Base-by-base conservation (phyloP, 2,888 invertebrate genomes). In the Phorcus lineatus region DNA sequence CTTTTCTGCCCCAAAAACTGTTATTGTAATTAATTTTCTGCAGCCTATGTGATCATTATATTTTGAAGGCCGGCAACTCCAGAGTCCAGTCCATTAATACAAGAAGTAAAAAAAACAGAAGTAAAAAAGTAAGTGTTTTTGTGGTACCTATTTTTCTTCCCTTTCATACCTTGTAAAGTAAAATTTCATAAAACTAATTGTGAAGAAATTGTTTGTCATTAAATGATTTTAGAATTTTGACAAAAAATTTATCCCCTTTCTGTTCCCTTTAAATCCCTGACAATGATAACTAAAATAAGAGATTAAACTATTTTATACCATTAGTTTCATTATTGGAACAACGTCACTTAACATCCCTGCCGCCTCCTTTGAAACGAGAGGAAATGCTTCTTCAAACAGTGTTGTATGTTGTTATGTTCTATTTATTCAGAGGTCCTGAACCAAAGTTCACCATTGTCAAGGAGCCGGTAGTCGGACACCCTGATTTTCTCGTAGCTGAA, bases 401-500 rank as follows among this genome's bases (percentile, higher is more conserved):
- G 2, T 70, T 3, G 36, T 22, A 19, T 24, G 31, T 4, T 70
- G 13, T 22, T 24, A 31, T 28, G 31, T 28, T 16, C n/a, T 22
- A 4, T 36, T 74, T 76, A 17, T 77, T 13, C 78, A 86, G 86
- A 53, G 86, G 84, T 24, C 84, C 84, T 52, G 86, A 86, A 57
- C 93, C 93, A 22, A 88, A 89, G 52, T 93, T 90, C 80, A 90
- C 89, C 62, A 91, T 93, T 24, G 80, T 92, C 16, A 91, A 91
- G 81, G 93, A 93, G 80, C 93, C 93, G 70, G 67, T 88, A 17
- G 88, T 89, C 66, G 93, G 93, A 22, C 88, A 92, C 78, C 92
- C 93, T 24, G 92, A 93, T 52, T 92, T 90, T 83, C 85, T 93
- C 13, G 91, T 92, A 9, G 92, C 92, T 55, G 93, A 93, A 85